Conservation (phyloP, 2,888 invertebrate species). For the Lamproptera curius region DNA sequence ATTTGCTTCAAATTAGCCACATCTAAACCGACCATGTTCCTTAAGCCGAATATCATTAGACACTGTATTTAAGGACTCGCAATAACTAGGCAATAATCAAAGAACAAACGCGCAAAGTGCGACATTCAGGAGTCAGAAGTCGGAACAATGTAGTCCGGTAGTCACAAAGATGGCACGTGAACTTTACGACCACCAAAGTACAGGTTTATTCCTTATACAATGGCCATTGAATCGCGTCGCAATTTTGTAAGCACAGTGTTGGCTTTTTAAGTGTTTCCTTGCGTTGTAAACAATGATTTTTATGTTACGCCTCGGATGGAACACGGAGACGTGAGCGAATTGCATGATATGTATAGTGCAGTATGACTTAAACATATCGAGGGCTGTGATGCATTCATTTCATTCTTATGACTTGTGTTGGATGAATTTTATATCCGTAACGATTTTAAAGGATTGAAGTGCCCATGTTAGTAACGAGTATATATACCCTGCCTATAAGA, state of each 20-base stretch:
- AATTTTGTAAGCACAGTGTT: conserved; percentile 21
- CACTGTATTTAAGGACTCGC: background rate
- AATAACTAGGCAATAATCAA: conserved; percentile 24
- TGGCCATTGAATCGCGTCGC: conserved; percentile 31
- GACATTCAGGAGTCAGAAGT: conserved; percentile 31
- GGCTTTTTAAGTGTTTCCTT: conserved; percentile 13
- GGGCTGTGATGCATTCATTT: too few species aligned
- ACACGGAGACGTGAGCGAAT: conserved; percentile 1
- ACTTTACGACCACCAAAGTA: conserved; percentile 40
- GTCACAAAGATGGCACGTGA: conserved; percentile 27
- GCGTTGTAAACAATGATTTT: conserved; percentile 16
- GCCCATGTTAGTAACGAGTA: background rate
- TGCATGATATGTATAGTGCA: conserved; percentile 1
- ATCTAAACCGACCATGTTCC: too few species aligned
- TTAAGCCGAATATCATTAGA: conserved; percentile 6
- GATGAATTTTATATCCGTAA: background rate
- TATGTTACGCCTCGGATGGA: conserved; percentile 3
- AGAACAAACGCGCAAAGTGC: conserved; percentile 27
- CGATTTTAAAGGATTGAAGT: background rate
- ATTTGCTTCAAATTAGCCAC: too few species aligned
- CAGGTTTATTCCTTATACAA: conserved; percentile 34
- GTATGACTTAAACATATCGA: too few species aligned
- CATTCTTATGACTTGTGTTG: background rate
- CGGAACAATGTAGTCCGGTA: conserved; percentile 20
- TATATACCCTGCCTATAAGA: background rate